Evolutionary conservation across 2,888 invertebrate genomes (phyloP).

Genomic region (Augiades crinisus): DNA sequence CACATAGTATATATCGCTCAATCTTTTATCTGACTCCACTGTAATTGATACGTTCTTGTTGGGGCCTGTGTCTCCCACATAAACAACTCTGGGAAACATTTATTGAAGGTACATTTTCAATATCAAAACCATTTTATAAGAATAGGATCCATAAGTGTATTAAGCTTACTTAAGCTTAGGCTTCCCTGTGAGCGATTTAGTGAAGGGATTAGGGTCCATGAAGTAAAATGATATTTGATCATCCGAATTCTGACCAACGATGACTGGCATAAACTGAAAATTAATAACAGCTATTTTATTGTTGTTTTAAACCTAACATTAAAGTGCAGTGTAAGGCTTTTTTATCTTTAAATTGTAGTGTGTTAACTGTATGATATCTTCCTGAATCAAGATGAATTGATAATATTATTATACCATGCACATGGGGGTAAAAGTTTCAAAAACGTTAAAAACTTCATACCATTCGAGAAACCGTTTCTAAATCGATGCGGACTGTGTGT

Average conservation of each 20-base stretch:
- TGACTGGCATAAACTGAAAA: slow-evolving; percentile 69
- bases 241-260: slow-evolving; percentile 68
- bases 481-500: slow-evolving; percentile 39
- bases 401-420: too few relatives aligned
- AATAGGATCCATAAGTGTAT: too few relatives aligned
- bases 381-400: too few relatives aligned
- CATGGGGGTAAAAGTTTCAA: too few relatives aligned
- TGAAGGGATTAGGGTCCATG: slow-evolving; percentile 80
- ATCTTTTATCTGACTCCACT: slow-evolving; percentile 63
- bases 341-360: too few relatives aligned
- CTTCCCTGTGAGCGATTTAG: slow-evolving; percentile 82
- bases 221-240: slow-evolving; percentile 73
- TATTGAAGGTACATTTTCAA: too few relatives aligned
- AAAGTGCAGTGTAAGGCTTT: too few relatives aligned
- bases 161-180: slow-evolving; percentile 82
- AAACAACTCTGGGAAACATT: slow-evolving; percentile 55
- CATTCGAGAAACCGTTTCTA: slow-evolving; percentile 58
- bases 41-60: slow-evolving; percentile 67
- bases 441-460: slow-evolving; percentile 38
- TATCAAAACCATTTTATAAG: too few relatives aligned
- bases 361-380: too few relatives aligned
- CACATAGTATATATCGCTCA: slow-evolving; percentile 80
- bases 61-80: slow-evolving; percentile 64
- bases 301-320: too few relatives aligned
- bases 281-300: too few relatives aligned